A percentile compares a stretch with the other conserved stretches of the same genome.
These are phyloP conservation scores for Drosophila macrospina DNA, from an alignment of 2,888 invertebrate species.

Conservation along the genomic window DNA sequence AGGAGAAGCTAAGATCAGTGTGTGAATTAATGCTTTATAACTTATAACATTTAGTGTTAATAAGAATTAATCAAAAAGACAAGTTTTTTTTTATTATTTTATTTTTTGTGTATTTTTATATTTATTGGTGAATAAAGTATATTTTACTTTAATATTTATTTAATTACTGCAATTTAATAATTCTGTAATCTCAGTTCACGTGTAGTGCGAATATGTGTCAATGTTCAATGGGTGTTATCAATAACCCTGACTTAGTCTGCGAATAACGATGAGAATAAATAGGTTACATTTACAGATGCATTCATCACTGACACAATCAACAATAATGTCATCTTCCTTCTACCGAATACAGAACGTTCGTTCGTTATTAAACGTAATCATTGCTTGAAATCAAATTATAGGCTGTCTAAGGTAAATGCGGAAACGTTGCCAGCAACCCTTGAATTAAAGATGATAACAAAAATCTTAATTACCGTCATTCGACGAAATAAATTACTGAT, in stretches of 20 bases:
- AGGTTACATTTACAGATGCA: not conserved
- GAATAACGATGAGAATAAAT: not conserved
- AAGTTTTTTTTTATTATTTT: not conserved
- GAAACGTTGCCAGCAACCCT: not conserved
- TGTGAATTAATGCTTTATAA: not conserved
- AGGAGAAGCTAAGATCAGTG: not conserved
- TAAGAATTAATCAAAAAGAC: not conserved
- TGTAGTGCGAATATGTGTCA: constrained; percentile 16
- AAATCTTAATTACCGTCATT: not conserved
- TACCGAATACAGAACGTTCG: too few relatives aligned
- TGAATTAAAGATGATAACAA: not conserved
- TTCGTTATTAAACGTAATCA: not conserved
- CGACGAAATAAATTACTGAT: not conserved
- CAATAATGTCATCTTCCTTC: not conserved
- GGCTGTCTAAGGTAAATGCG: not conserved
- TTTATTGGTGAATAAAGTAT: not conserved
- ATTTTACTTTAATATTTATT: not conserved
- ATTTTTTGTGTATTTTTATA: not conserved
- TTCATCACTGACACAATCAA: not conserved
- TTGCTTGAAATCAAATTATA: not conserved
- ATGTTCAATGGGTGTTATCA: constrained; percentile 40
- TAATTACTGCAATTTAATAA: not conserved
- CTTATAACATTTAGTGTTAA: not conserved
- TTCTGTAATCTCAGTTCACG: constrained; percentile 5
- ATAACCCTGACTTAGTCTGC: constrained; percentile 14